Base-by-base conservation (phyloP, 1,140 invertebrate genomes). In the Drosophila sp. region DNA sequence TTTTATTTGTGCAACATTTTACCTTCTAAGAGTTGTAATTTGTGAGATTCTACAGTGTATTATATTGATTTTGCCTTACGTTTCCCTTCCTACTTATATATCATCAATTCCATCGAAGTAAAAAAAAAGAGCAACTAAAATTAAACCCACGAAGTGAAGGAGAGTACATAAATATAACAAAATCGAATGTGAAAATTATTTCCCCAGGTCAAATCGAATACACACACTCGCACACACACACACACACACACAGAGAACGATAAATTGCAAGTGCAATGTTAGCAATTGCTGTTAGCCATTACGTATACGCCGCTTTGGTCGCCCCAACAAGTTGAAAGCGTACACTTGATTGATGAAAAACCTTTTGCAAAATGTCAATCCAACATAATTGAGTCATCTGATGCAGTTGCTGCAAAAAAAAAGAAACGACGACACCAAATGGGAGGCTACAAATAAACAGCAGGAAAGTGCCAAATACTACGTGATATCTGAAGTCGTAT, bases 291-390 rank as follows among this genome's bases (percentile, higher is more conserved):
- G 76, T 66, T 78, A 62, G 75, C 83, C 75, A 85, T 82, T 86
- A 83, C 69, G 83, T 86, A 82, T 87, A 81, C 82, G 83, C 83
- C 79, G 79, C 38, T 72, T 69, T 79, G 79, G 44, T 61, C 47
- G 62, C 32, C 41, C 58, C 40, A 66, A 56, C 23, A 58, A 69
- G 66, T 29, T 61, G 17, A 79, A 87, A 87, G 87, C 82, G 72
- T 69, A 72, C 62, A 79, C 83, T 87, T 86, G 82, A 86, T 86
- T 86, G 83, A 86, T 86, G 82, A 61, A 81, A 86, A 72, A 81
- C 80, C 76, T 71, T 66, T 87, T 75, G 65, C 76, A 63, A 79
- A 86, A 86, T 87, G 83, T 86, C 82, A 86, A 87, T 87, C 79
- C 66, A 82, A 79, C 76, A 86, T 86, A 86, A 86, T 86, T 86